Base-by-base conservation (phyloP, 2,797 vertebrate species). In the Xiphophorus birchmanni region DNA sequence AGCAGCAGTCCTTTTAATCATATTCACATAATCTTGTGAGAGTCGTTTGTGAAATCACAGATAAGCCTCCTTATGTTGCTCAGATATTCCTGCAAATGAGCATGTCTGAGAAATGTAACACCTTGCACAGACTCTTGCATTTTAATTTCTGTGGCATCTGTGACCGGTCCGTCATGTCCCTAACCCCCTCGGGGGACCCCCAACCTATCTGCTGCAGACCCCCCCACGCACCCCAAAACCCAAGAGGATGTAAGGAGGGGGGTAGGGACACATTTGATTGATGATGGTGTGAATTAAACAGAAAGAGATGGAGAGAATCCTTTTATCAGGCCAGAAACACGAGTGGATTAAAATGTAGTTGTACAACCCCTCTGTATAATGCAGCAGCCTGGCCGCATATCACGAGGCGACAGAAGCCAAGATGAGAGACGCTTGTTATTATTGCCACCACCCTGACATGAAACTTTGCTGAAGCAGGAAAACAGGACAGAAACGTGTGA, bases 341-440 rank as follows among this genome's bases (percentile, higher is more conserved):
- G 92, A 96, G 94, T 95, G 96, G 95, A 96, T 96, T 96, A 96
- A 96, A 96, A 96, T 95, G 94, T 95, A 96, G 95, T 96, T 95
- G 94, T 95, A 94, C 95, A 95, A 94, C 90, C 94, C 93, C 91
- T 94, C 90, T 90, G 94, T 94, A 95, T 95, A 95, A 95, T 93
- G 93, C 93, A 92, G 92, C 84, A 92, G 90, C 85, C 93, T 77
- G 90, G 87, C 88, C 82, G 89, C 93, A 73, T 96, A 95, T 96
- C 95, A 90, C 89, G 47, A 85, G 80, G 87, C 87, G 87, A 84
- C 95, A 96, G 95, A 90, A 91, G 92, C 93, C 90, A 90, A 90
- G 87, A 90, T 77, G 90, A 88, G 93, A 87, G 90, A 77, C 81
- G 83, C 86, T 87, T 65, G 82, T 91, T 93, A 93, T 91, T 92